Percentiles rank a stretch among this genome's conserved stretches.
phyloP scores from a whole-genome alignment of 1,140 invertebrate genomes.

The Gonatopus flavifemur region DNA sequence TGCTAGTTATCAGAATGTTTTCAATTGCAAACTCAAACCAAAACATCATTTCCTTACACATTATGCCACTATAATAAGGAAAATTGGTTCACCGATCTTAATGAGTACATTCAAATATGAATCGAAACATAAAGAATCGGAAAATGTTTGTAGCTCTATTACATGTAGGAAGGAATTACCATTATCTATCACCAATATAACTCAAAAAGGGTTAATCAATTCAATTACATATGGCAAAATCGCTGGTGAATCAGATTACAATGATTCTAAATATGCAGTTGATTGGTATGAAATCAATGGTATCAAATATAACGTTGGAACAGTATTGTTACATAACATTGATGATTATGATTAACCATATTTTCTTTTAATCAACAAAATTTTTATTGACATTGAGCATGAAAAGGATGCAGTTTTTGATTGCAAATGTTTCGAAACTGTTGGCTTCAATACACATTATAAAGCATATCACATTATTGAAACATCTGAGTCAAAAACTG shows the following conservation, averaged over 20 bases:
- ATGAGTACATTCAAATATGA: constrained; percentile 2
- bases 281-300: constrained; percentile 1
- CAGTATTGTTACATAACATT: too few relatives aligned
- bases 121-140: constrained; percentile 1
- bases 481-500: too few relatives aligned
- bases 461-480: too few relatives aligned
- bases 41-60: constrained; percentile 1
- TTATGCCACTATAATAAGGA: not conserved
- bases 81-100: not conserved
- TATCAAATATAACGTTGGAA: not conserved
- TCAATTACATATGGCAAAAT: not conserved
- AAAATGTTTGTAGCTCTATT: not conserved
- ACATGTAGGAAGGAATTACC: not conserved
- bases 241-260: not conserved
- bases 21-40: not conserved
- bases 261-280: not conserved
- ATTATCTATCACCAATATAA: not conserved
- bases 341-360: too few relatives aligned
- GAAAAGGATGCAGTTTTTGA: too few relatives aligned
- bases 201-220: not conserved
- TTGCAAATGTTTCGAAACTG: too few relatives aligned
- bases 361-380: too few relatives aligned
- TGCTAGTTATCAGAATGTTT: not conserved
- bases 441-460: too few relatives aligned
- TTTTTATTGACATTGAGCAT: too few relatives aligned